phyloP scores from a whole-genome alignment of 2,888 invertebrate species.

The Gisinianus flammeolus region DNA sequence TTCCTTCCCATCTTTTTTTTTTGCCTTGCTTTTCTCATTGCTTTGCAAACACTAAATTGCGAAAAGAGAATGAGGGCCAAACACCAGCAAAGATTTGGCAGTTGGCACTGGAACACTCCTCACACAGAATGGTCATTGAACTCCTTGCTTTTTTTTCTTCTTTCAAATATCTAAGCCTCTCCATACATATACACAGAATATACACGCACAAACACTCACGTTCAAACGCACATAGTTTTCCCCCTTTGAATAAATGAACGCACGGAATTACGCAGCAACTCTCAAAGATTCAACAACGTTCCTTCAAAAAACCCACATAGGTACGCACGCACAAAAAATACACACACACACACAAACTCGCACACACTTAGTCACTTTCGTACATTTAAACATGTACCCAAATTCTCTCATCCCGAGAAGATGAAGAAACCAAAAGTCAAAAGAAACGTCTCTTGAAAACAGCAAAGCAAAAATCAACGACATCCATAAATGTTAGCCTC shows the following conservation, averaged over 20 bases:
- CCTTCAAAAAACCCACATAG: constrained; percentile 2
- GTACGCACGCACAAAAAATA: constrained; percentile 15
- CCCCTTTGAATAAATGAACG: constrained; percentile 27
- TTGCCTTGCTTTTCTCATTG: neutral
- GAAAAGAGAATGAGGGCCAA: constrained; percentile 36
- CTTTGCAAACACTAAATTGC: constrained; percentile 22
- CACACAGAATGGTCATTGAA: constrained; percentile 41
- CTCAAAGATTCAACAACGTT: constrained; percentile 18
- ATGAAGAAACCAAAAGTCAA: neutral
- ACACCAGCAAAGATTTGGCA: constrained; percentile 41
- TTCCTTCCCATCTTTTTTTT: neutral
- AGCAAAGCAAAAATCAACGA: neutral
- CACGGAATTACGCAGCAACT: constrained; percentile 28
- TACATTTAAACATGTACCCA: neutral
- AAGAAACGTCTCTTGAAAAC: neutral
- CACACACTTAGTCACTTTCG: neutral
- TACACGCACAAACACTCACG: constrained; percentile 20
- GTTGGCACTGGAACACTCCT: constrained; percentile 40
- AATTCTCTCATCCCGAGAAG: neutral
- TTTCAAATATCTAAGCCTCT: constrained; percentile 21
- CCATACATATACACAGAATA: constrained; percentile 15
- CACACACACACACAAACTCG: constrained; percentile 5
- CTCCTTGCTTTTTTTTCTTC: constrained; percentile 31
- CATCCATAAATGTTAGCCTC: neutral
- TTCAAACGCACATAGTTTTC: constrained; percentile 33